A percentile compares a stretch with the other conserved stretches of the same genome.
Conservation (phyloP, 2,797 vertebrate species). For the Scolopax bukidnonensis region DNA sequence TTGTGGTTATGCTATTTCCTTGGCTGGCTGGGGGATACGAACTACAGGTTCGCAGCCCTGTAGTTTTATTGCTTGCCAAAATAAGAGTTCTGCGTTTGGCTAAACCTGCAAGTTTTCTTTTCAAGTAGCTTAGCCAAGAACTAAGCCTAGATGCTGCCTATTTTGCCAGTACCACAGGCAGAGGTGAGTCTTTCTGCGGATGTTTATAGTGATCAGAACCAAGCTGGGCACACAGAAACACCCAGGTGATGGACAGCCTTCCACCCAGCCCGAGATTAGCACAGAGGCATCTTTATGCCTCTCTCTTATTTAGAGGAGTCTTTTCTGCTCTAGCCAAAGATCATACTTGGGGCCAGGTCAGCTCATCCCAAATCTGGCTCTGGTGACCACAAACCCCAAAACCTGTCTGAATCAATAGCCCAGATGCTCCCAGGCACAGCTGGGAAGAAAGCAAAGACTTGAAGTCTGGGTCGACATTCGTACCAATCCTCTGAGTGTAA, state of each 20-base stretch:
- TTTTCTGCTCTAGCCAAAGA: neutral
- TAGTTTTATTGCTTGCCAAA: neutral
- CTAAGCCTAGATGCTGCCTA: neutral
- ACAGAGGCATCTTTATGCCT: neutral
- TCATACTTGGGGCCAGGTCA: neutral
- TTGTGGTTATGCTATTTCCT: neutral
- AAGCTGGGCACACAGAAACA: neutral
- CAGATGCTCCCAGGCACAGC: neutral
- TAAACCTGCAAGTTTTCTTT: neutral
- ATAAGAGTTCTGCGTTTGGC: neutral
- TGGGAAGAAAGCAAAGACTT: neutral
- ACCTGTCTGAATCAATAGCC: neutral
- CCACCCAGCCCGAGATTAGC: neutral
- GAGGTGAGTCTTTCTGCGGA: neutral
- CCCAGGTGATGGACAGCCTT: neutral
- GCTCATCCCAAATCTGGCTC: neutral
- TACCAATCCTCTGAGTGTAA: rapidly evolving
- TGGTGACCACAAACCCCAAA: neutral
- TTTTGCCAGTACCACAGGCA: neutral
- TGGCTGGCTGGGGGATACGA: neutral
- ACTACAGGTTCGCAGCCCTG: neutral
- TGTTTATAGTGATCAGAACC: neutral
- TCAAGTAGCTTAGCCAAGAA: neutral
- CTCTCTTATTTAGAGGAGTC: neutral
- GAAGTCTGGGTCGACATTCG: neutral